Evolutionary conservation across 2,888 invertebrate genomes (phyloP).

Genomic region (Microplitis manilae): DNA sequence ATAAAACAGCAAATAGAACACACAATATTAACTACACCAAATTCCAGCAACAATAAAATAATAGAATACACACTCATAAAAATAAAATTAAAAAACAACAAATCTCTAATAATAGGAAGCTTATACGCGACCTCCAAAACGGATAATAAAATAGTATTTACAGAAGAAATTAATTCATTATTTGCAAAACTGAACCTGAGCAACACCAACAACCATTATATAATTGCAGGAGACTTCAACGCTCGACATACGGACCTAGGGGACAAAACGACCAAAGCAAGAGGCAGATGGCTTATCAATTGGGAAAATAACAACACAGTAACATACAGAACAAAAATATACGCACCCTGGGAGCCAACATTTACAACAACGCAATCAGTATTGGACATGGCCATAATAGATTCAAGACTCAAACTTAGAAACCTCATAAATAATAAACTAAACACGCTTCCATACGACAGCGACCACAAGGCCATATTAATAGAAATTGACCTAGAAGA

Average conservation of each 20-base stretch:
- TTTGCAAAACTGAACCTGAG: too few relatives aligned
- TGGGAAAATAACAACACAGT: neutral
- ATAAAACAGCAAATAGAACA: too few relatives aligned
- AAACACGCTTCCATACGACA: slow-evolving; percentile 10
- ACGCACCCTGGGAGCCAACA: slow-evolving; percentile 17
- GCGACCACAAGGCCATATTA: slow-evolving; percentile 25
- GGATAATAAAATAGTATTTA: too few relatives aligned
- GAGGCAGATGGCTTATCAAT: neutral
- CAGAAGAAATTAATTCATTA: too few relatives aligned
- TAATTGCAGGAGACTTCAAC: neutral
- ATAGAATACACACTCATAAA: too few relatives aligned
- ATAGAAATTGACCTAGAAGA: neutral
- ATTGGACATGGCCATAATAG: slow-evolving; percentile 15
- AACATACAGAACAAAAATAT: neutral
- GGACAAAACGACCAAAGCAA: neutral
- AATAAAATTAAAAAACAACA: too few relatives aligned
- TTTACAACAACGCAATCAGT: slow-evolving; percentile 11
- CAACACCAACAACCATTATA: too few relatives aligned
- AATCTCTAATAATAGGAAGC: too few relatives aligned
- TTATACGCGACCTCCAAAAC: too few relatives aligned
- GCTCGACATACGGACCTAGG: slow-evolving; percentile 10
- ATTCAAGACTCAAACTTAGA: slow-evolving; percentile 3
- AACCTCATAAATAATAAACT: slow-evolving; percentile 1
- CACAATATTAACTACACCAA: too few relatives aligned
- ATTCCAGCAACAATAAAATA: too few relatives aligned